phyloP scores from a whole-genome alignment of 2,888 invertebrate genomes.

The Ditula angustiorana region DNA sequence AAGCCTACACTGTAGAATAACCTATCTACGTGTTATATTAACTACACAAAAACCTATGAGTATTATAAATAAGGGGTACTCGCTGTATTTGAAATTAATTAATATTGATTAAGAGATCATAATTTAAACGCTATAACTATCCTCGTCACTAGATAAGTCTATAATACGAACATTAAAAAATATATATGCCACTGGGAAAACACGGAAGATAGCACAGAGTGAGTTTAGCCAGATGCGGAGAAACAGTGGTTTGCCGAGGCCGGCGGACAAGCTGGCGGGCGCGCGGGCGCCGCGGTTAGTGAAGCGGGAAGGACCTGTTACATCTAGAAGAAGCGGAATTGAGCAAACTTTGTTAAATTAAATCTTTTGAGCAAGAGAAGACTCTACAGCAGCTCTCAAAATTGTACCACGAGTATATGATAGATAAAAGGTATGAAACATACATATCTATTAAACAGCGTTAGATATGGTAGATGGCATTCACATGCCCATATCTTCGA shows the following conservation, averaged over 20 bases:
- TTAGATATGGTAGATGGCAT: constrained; percentile 70
- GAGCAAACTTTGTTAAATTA: constrained; percentile 83
- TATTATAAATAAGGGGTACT: constrained; percentile 82
- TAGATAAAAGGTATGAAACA: constrained; percentile 36
- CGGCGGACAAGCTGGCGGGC: background rate
- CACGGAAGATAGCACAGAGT: constrained; percentile 54
- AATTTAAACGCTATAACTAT: constrained; percentile 81
- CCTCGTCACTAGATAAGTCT: constrained; percentile 79
- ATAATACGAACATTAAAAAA: constrained; percentile 72
- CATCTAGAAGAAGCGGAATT: constrained; percentile 62
- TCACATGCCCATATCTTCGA: constrained; percentile 75
- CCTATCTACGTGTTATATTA: constrained; percentile 53
- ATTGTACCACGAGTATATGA: constrained; percentile 53
- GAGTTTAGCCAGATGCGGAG: constrained; percentile 55
- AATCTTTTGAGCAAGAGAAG: constrained; percentile 80
- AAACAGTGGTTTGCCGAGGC: constrained; percentile 41
- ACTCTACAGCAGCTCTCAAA: constrained; percentile 74
- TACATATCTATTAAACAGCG: constrained; percentile 52
- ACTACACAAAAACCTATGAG: constrained; percentile 82
- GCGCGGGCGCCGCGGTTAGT: constrained; percentile 3
- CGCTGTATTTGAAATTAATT: constrained; percentile 80
- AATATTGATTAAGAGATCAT: constrained; percentile 86
- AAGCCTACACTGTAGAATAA: constrained; percentile 47
- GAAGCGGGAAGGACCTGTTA: constrained; percentile 10
- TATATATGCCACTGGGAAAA: constrained; percentile 74